These are phyloP conservation scores for Pantelozetes paolii DNA, from an alignment of 2,888 invertebrate genomes.

Conservation along the genomic window DNA sequence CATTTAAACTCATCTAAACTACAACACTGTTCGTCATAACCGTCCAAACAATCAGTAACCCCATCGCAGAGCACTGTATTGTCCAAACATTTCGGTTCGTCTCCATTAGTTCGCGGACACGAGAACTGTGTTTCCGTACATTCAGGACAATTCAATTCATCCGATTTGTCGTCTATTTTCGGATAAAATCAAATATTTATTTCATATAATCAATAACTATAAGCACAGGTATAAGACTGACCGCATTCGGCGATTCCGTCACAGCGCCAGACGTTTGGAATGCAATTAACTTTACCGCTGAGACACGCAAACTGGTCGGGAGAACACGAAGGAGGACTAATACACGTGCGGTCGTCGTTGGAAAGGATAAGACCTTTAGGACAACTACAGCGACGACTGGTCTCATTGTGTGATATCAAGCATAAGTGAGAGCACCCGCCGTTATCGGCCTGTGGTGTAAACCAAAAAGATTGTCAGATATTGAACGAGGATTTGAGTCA, in stretches of 20 bases:
- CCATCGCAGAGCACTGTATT: conserved; percentile 52
- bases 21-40: conserved; percentile 53
- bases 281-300: conserved; percentile 45
- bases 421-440: conserved; percentile 50
- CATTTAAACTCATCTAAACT: conserved; percentile 45
- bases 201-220: too few species aligned
- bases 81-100: conserved; percentile 47
- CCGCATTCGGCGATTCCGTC: conserved; percentile 78
- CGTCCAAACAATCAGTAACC: conserved; percentile 52
- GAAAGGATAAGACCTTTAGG: conserved; percentile 63
- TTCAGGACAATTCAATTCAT: conserved; percentile 69
- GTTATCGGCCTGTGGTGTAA: conserved; percentile 46
- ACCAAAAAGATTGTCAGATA: conserved; percentile 29
- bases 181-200: too few species aligned
- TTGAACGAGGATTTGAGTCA: conserved; percentile 38
- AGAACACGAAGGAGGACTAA: conserved; percentile 65
- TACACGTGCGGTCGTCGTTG: conserved; percentile 61
- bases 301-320: conserved; percentile 67
- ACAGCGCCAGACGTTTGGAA: conserved; percentile 60
- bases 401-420: conserved; percentile 48
- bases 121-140: conserved; percentile 68
- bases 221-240: too few species aligned
- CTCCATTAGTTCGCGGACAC: conserved; percentile 61
- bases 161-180: conserved; percentile 75
- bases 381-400: conserved; percentile 64